Conservation (phyloP, 1,140 invertebrate genomes). For the Subanguina moxae region DNA sequence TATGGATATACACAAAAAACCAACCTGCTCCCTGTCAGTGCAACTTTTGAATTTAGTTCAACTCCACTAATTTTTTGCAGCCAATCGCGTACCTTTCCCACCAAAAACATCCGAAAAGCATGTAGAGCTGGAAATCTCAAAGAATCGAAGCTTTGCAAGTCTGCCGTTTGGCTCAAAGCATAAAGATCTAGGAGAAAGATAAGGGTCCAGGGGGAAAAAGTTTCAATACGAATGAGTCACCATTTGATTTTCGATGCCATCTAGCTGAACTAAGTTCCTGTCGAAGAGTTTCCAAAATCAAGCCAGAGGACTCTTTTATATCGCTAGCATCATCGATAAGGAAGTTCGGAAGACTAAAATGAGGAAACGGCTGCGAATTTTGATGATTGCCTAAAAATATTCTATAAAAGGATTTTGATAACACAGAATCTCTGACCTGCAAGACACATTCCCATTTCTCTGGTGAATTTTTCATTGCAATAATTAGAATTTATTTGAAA, state of each 20-base stretch:
- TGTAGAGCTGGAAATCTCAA: slow-evolving; percentile 29
- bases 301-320: slow-evolving; percentile 8
- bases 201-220: no score
- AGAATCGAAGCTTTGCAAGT: slow-evolving; percentile 26
- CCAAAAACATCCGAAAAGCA: slow-evolving; percentile 32
- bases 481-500: slow-evolving; percentile 13
- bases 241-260: slow-evolving; percentile 6
- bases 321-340: slow-evolving; percentile 10
- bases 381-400: slow-evolving; percentile 32
- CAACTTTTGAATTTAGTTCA: slow-evolving; percentile 29
- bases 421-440: slow-evolving; percentile 2
- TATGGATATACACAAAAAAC: slow-evolving; percentile 2
- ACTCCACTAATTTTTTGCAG: slow-evolving; percentile 30
- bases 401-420: neutral
- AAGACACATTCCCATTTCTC: neutral
- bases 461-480: slow-evolving; percentile 8
- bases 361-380: slow-evolving; percentile 40
- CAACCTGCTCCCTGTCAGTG: slow-evolving; percentile 41
- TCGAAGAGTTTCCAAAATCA: slow-evolving; percentile 14
- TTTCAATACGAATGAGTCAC: neutral
- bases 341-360: slow-evolving; percentile 35
- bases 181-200: slow-evolving; percentile 29
- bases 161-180: slow-evolving; percentile 33
- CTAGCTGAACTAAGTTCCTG: slow-evolving; percentile 9
- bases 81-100: slow-evolving; percentile 27